A percentile compares a stretch with the other conserved stretches of the same genome.
Evolutionary conservation across 2,888 invertebrate species (phyloP).

Genomic region (Keiferia lycopersicella): DNA sequence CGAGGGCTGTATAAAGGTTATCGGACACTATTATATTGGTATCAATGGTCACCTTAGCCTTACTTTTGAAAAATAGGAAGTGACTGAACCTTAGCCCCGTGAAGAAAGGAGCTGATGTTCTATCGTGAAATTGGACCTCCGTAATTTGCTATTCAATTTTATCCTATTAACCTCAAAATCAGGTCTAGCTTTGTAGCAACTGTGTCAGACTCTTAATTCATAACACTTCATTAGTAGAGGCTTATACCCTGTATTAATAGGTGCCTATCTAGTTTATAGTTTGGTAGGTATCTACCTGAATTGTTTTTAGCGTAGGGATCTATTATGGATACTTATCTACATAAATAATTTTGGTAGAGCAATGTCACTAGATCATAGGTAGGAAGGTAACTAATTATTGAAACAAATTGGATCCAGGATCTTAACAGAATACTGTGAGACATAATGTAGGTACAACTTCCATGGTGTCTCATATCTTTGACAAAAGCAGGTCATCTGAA

Average conservation of each 20-base stretch:
- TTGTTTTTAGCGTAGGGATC: too few relatives aligned
- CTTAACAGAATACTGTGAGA: too few relatives aligned
- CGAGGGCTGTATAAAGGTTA: slow-evolving; percentile 69
- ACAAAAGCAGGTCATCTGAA: too few relatives aligned
- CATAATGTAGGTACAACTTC: too few relatives aligned
- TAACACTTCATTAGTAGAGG: not conserved
- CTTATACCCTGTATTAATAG: too few relatives aligned
- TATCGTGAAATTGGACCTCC: slow-evolving; percentile 5
- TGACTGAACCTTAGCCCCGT: slow-evolving; percentile 19
- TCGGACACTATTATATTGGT: slow-evolving; percentile 50
- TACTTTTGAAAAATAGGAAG: slow-evolving; percentile 29
- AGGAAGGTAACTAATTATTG: too few relatives aligned
- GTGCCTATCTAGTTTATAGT: not conserved
- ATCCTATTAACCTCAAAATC: slow-evolving; percentile 14
- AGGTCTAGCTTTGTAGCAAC: not conserved
- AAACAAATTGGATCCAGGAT: too few relatives aligned
- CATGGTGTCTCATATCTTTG: too few relatives aligned
- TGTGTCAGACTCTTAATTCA: not conserved
- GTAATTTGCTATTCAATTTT: slow-evolving; percentile 28
- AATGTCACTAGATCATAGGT: too few relatives aligned
- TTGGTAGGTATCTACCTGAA: too few relatives aligned
- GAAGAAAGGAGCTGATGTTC: slow-evolving; percentile 20
- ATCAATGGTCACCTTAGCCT: slow-evolving; percentile 41
- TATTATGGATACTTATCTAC: too few relatives aligned
- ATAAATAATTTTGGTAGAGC: too few relatives aligned